A percentile compares a stretch with the other conserved stretches of the same genome.
Evolutionary conservation across 2,113 vertebrate species (phyloP).

Genomic region (Pygoscelis adeliae): DNA sequence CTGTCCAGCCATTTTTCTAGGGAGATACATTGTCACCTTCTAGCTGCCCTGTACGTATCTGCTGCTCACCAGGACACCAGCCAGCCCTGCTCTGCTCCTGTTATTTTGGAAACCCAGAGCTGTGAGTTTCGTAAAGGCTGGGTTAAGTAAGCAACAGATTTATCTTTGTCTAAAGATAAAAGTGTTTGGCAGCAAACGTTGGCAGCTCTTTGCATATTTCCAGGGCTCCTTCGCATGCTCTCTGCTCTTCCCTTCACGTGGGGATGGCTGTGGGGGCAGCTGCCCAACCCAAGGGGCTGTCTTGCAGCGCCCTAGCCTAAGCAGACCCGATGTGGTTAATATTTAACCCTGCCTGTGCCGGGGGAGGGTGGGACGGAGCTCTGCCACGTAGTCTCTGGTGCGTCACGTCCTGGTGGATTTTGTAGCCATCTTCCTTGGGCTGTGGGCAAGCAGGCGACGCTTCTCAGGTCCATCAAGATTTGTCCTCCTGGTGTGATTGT

Average conservation of each 20-base stretch:
- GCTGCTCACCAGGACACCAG: background rate
- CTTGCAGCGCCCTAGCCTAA: background rate
- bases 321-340: background rate
- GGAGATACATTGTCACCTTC: background rate
- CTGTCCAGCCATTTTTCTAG: background rate
- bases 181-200: slow-evolving; percentile 31
- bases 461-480: background rate
- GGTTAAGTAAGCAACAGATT: slow-evolving; percentile 58
- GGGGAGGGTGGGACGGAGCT: background rate
- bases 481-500: background rate
- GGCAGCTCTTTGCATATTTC: slow-evolving; percentile 31
- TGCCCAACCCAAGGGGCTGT: background rate
- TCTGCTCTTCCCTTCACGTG: background rate
- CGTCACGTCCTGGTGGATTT: background rate
- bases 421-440: background rate
- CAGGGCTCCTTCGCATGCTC: background rate
- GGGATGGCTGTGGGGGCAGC: background rate
- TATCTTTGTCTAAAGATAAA: slow-evolving; percentile 47
- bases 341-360: background rate
- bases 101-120: slow-evolving; percentile 31
- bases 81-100: background rate
- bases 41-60: background rate
- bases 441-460: rapidly evolving
- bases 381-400: rapidly evolving
- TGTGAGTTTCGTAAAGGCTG: slow-evolving; percentile 15